phyloP scores from a whole-genome alignment of 2,113 vertebrate genomes.

The Coracopsis vasa region DNA sequence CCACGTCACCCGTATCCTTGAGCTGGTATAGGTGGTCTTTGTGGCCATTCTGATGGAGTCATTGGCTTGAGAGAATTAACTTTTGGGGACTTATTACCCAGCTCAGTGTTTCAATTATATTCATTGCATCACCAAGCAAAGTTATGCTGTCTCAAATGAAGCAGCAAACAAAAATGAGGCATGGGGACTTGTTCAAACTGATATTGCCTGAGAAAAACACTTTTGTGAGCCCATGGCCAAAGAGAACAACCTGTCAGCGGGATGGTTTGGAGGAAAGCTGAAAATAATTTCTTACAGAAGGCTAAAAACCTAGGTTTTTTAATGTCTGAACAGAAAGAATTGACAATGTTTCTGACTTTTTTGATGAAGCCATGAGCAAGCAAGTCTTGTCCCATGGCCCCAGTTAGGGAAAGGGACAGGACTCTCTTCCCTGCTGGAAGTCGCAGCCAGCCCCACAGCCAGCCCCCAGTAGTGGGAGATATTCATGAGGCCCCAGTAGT shows the following conservation, averaged over 20 bases:
- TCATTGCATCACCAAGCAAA: not conserved
- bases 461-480: not conserved
- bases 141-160: not conserved
- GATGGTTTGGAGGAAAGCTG: not conserved
- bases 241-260: not conserved
- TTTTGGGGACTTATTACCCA: not conserved
- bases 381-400: not conserved
- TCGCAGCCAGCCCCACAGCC: not conserved
- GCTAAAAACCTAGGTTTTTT: not conserved
- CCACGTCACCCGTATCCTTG: not conserved
- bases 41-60: not conserved
- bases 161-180: not conserved
- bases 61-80: not conserved
- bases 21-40: not conserved
- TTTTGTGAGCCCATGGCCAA: not conserved
- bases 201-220: not conserved
- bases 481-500: accelerated
- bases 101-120: not conserved
- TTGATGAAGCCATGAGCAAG: not conserved
- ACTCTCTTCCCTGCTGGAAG: not conserved
- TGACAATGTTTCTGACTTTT: not conserved
- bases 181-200: not conserved
- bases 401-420: not conserved
- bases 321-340: not conserved
- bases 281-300: not conserved